Evolutionary conservation across 2,797 vertebrate species (phyloP).

Genomic region (Babyrousa celebensis): DNA sequence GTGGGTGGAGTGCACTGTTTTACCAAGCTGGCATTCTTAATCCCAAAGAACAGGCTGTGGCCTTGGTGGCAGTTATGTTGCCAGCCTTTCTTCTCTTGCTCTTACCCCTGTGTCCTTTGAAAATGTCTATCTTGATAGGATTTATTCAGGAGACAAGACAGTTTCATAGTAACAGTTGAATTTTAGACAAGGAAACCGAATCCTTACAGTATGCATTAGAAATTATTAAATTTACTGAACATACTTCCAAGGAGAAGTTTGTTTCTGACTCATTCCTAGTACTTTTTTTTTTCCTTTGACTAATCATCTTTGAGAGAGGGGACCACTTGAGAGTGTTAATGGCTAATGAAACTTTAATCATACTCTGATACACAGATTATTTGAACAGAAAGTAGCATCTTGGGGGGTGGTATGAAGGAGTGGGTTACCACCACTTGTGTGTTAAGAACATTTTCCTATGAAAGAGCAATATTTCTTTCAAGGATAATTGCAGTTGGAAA

Average conservation of each 20-base stretch:
- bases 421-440: background rate
- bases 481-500: conserved; percentile 24
- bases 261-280: conserved; percentile 65
- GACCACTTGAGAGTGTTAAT: background rate
- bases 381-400: background rate
- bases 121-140: background rate
- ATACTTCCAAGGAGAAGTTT: conserved; percentile 41
- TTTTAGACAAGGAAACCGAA: conserved; percentile 30
- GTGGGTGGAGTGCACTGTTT: conserved; percentile 78
- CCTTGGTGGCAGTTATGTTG: background rate
- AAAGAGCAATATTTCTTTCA: conserved; percentile 38
- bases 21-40: conserved; percentile 41
- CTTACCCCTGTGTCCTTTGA: background rate
- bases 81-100: background rate
- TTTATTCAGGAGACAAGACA: conserved; percentile 16
- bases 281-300: conserved; percentile 21
- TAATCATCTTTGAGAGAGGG: background rate
- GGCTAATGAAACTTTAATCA: conserved; percentile 64
- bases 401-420: background rate
- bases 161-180: conserved; percentile 1
- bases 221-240: background rate
- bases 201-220: background rate
- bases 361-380: conserved; percentile 31
- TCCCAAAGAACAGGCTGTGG: conserved; percentile 55
- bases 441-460: conserved; percentile 31